Evolutionary conservation across 2,113 vertebrate species (phyloP), one percentile per base, ranked within the genome.

Genomic region (Salvator merianae): DNA sequence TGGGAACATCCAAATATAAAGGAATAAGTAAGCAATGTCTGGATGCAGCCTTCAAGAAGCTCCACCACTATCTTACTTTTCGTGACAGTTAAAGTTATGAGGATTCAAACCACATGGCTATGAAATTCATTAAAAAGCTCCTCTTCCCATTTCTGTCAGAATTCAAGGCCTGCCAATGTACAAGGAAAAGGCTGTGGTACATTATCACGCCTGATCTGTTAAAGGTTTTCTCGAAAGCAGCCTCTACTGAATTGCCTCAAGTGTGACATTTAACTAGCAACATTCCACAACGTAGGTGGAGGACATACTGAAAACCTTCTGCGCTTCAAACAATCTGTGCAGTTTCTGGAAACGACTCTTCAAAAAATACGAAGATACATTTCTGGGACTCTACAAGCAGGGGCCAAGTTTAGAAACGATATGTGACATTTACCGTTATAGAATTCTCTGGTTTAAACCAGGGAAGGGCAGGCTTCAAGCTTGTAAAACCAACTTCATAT

Each of bases 271-370:
- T 81, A 32, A 6, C 12, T 14, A 70, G 53, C 36, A 32, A n/a
- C 80, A 82, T 13, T 20, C 63, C n/a, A 5, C 13, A 8, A 40
- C 4, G 70, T 82, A 73, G 50, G 50, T 82, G 70, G 81, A 24
- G 28, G 70, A 63, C 81, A 73, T 73, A 73, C 72, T 73, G 69
- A 30, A 59, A 73, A 53, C 69, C 50, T 82, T 71, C 69, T 72
- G 69, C n/a, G 26, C 14, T 73, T 53, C 20, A 24, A 55, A 36
- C 81, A 43, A 20, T 73, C 53, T 63, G 69, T 82, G 36, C 36
- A 24, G 55, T 82, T 82, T 82, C 32, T 40, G 36, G 53, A 73
- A 73, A 28, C 28, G n/a, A 20, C 40, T 12, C 36, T 14, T 43
- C 14, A 7, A 43, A 47, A 34, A 78, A 12, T 22, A n/a, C 14